phyloP scores from a whole-genome alignment of 2,888 invertebrate species.

The Gastrophysa polygoni region DNA sequence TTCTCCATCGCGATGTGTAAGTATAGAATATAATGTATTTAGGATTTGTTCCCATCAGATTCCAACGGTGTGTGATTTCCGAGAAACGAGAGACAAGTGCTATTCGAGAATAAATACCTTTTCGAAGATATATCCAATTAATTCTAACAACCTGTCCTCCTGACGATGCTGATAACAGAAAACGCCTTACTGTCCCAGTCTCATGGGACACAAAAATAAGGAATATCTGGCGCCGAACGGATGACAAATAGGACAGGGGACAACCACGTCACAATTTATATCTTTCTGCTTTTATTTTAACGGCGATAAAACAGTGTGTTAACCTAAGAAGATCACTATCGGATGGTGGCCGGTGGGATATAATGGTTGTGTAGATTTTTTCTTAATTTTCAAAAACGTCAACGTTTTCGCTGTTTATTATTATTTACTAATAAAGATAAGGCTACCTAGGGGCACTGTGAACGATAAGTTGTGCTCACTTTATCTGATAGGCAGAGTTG shows the following conservation, averaged over 20 bases:
- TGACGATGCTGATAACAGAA: slow-evolving; percentile 5
- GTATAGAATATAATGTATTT: not conserved
- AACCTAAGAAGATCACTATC: slow-evolving; percentile 44
- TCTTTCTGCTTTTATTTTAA: slow-evolving; percentile 46
- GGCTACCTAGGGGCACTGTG: slow-evolving; percentile 13
- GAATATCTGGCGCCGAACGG: slow-evolving; percentile 40
- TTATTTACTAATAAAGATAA: slow-evolving; percentile 36
- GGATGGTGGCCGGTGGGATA: slow-evolving; percentile 31
- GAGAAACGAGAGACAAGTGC: not conserved
- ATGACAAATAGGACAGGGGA: slow-evolving; percentile 46
- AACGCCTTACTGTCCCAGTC: slow-evolving; percentile 5
- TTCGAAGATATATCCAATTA: not conserved
- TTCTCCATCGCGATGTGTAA: no score
- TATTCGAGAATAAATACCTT: not conserved
- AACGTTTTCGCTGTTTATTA: slow-evolving; percentile 39
- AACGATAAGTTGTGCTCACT: no score
- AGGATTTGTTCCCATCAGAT: not conserved
- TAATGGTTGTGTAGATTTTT: slow-evolving; percentile 34
- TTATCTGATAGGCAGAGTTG: no score
- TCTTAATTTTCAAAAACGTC: slow-evolving; percentile 40
- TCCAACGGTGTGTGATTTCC: not conserved
- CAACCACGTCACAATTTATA: slow-evolving; percentile 46
- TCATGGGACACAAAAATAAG: slow-evolving; percentile 9
- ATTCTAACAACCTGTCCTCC: not conserved
- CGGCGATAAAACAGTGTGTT: slow-evolving; percentile 49